Evolutionary conservation across 2,797 vertebrate genomes (phyloP).

Genomic region (Diplodus puntazzo): DNA sequence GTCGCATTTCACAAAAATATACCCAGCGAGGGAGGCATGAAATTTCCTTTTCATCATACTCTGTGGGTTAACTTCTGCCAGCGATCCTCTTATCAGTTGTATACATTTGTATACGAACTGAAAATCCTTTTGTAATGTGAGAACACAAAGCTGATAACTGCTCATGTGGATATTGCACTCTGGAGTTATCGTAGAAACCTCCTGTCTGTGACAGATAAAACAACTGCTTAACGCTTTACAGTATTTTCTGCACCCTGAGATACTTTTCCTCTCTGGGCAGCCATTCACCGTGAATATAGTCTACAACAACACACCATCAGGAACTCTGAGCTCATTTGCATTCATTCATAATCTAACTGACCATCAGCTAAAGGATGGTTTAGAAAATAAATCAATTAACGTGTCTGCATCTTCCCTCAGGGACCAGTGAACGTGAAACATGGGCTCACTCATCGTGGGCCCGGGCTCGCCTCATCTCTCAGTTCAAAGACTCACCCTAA

Average conservation of each 20-base stretch:
- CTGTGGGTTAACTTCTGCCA: no score
- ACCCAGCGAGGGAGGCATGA: background rate
- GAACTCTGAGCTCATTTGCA: background rate
- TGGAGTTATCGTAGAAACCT: background rate
- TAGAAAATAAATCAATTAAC: constrained; percentile 14
- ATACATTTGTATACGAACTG: background rate
- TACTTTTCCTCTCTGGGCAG: background rate
- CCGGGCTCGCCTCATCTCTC: background rate
- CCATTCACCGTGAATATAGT: background rate
- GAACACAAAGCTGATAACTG: constrained; percentile 4
- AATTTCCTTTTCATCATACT: background rate
- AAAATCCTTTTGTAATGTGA: background rate
- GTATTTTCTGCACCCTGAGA: background rate
- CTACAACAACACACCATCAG: background rate
- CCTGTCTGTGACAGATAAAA: constrained; percentile 2
- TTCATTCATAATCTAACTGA: background rate
- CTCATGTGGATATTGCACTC: background rate
- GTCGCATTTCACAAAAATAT: background rate
- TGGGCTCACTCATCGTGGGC: background rate
- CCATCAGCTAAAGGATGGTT: constrained; percentile 2
- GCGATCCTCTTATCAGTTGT: background rate
- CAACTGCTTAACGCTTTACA: background rate
- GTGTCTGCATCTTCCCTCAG: constrained; percentile 3
- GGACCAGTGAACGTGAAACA: constrained; percentile 22
- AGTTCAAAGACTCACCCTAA: constrained; percentile 34